These are phyloP conservation scores for Campylomormyrus numenius DNA, from an alignment of 2,113 vertebrate genomes.

Conservation along the genomic window DNA sequence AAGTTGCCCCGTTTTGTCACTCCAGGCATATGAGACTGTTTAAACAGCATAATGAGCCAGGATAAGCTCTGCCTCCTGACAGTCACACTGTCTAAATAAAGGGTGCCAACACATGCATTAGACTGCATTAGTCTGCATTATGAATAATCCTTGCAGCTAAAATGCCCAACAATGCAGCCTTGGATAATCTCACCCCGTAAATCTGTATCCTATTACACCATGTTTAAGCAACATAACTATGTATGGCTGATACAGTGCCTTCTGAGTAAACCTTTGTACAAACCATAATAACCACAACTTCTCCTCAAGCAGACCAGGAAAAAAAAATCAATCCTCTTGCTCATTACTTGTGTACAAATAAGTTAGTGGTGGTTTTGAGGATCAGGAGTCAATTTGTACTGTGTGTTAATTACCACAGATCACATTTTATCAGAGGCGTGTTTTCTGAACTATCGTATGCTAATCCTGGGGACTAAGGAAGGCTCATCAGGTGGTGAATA, in stretches of 20 bases:
- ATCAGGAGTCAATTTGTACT: neutral
- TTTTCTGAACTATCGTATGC: neutral
- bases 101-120: neutral
- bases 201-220: neutral
- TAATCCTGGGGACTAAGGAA: neutral
- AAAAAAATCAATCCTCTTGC: neutral
- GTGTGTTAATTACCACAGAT: neutral
- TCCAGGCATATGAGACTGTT: constrained; percentile 33
- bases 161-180: neutral
- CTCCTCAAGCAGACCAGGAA: neutral
- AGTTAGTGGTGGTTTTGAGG: neutral
- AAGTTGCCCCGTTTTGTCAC: constrained; percentile 38
- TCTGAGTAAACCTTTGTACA: neutral
- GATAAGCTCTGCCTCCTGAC: neutral
- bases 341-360: neutral
- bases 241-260: neutral
- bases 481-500: neutral
- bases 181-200: neutral
- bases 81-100: neutral
- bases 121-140: neutral
- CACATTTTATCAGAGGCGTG: neutral
- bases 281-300: neutral
- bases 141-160: neutral
- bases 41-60: neutral
- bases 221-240: neutral